Conservation (phyloP, 2,113 vertebrate genomes). For the Noctilio leporinus region DNA sequence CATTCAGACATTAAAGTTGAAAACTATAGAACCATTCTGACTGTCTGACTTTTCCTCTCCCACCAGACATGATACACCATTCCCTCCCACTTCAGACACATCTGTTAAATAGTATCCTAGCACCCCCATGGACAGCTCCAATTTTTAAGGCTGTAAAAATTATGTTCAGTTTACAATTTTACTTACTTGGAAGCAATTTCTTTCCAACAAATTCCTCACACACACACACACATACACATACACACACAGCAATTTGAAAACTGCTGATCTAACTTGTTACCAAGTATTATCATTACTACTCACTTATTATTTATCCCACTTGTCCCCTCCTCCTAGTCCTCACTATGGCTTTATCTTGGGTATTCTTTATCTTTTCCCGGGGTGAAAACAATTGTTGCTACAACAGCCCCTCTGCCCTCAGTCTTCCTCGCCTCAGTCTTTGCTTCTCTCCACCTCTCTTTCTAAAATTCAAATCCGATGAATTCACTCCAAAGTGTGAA, state of each 20-base stretch:
- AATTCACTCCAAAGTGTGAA: background rate
- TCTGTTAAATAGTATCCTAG: accelerated
- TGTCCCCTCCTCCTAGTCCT: background rate
- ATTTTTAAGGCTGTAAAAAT: background rate
- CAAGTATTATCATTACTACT: background rate
- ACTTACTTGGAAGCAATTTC: background rate
- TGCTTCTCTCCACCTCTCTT: background rate
- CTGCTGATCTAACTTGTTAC: background rate
- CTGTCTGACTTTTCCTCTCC: background rate
- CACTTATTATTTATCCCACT: background rate
- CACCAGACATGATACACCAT: accelerated
- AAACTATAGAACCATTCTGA: background rate
- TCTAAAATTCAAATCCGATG: background rate
- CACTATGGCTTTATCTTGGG: background rate
- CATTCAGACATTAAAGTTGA: background rate
- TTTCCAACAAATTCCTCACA: background rate
- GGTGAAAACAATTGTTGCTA: background rate
- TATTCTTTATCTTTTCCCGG: background rate
- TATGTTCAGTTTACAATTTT: background rate
- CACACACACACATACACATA: background rate
- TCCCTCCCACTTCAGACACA: background rate
- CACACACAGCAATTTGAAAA: background rate
- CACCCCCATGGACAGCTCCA: background rate
- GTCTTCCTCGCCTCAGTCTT: background rate
- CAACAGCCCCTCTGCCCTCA: background rate